Percentiles rank a stretch among this genome's conserved stretches.
Evolutionary conservation across 2,113 vertebrate species (phyloP).

Genomic region (Corynorhinus townsendii): DNA sequence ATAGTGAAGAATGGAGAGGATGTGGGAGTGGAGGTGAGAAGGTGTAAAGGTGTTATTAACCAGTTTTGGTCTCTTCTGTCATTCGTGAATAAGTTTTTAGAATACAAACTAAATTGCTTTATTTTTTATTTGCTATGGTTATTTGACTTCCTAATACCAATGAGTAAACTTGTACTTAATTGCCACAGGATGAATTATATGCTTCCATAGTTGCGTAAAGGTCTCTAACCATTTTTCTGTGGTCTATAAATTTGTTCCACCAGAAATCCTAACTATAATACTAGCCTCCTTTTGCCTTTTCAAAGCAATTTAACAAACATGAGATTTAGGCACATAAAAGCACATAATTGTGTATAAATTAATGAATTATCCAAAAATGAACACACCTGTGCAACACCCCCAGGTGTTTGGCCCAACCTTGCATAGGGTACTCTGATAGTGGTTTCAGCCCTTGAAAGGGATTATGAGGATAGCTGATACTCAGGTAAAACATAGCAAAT

Average conservation of each 20-base stretch:
- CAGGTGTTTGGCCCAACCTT: neutral
- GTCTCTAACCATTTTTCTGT: neutral
- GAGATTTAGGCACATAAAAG: neutral
- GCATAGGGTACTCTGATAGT: neutral
- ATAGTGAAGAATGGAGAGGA: neutral
- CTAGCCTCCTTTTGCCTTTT: neutral
- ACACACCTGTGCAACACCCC: neutral
- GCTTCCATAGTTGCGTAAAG: neutral
- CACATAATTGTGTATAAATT: neutral
- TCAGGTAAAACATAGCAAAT: neutral
- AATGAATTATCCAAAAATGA: neutral
- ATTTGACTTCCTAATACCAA: neutral
- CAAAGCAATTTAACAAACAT: neutral
- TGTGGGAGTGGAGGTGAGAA: neutral
- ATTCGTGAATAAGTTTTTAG: neutral
- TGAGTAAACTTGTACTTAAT: neutral
- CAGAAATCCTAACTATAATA: neutral
- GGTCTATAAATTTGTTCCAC: neutral
- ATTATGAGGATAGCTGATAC: neutral
- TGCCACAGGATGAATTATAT: neutral
- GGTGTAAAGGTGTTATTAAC: neutral
- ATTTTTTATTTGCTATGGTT: neutral
- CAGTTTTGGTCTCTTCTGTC: neutral
- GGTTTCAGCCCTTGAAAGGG: neutral
- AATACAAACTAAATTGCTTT: neutral